Evolutionary conservation across 2,888 invertebrate species (phyloP).

Genomic region (Stenichneumon culpator): DNA sequence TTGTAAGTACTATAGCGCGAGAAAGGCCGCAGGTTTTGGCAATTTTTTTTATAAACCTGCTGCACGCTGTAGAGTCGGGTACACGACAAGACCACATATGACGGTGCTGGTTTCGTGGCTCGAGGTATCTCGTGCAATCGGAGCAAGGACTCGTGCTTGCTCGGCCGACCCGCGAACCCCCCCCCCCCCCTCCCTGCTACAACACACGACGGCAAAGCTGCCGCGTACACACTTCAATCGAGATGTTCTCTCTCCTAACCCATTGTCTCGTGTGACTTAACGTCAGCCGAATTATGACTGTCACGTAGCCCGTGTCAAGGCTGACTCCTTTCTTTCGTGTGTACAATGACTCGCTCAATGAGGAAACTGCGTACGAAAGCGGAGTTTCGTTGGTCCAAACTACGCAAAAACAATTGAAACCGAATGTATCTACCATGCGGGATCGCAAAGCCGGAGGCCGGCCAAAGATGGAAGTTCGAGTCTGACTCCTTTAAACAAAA

Average conservation of each 20-base stretch:
- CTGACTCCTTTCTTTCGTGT: neutral
- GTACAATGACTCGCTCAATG: neutral
- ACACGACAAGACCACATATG: neutral
- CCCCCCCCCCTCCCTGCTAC: neutral
- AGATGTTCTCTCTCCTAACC: conserved; percentile 4
- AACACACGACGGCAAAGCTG: conserved; percentile 1
- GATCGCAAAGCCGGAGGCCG: neutral
- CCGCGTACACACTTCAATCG: neutral
- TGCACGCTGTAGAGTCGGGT: neutral
- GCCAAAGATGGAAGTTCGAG: neutral
- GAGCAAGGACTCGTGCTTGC: conserved; percentile 5
- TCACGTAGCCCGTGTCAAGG: neutral
- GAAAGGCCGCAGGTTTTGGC: neutral
- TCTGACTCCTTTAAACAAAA: neutral
- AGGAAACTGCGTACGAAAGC: neutral
- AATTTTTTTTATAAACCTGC: neutral
- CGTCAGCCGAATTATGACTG: neutral
- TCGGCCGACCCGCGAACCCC: neutral
- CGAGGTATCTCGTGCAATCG: neutral
- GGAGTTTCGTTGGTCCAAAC: neutral
- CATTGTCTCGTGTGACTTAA: conserved; percentile 7
- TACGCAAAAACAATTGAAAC: too few relatives aligned
- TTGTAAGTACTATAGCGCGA: conserved; percentile 1
- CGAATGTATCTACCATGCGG: conserved; percentile 1
- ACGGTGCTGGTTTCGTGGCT: neutral